A percentile compares a stretch with the other conserved stretches of the same genome.
Evolutionary conservation across 2,888 invertebrate genomes (phyloP).

Genomic region (Caenorhabditis sp.): DNA sequence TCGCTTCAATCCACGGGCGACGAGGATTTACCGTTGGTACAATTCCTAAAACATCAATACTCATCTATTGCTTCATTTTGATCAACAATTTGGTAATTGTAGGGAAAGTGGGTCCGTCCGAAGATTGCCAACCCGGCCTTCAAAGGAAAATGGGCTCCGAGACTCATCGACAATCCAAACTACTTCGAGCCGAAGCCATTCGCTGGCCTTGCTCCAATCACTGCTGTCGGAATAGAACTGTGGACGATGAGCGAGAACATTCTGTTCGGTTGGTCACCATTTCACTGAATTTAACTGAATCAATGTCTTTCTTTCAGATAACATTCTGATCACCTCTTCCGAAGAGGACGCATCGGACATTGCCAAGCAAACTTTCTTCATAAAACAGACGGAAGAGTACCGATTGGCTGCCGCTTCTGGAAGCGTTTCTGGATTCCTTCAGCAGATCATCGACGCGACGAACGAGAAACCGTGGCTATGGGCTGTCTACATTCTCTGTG

Average conservation of each 20-base stretch:
- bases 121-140: conserved; percentile 82
- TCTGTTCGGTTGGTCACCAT: conserved; percentile 87
- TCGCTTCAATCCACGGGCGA: neutral
- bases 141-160: conserved; percentile 82
- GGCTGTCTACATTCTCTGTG: conserved; percentile 87
- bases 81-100: conserved; percentile 24
- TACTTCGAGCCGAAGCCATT: conserved; percentile 92
- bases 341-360: conserved; percentile 86
- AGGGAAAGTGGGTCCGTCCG: conserved; percentile 92
- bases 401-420: conserved; percentile 58
- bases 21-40: conserved; percentile 48
- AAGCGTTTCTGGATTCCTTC: conserved; percentile 60
- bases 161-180: conserved; percentile 90
- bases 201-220: conserved; percentile 69
- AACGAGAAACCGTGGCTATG: conserved; percentile 89
- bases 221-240: conserved; percentile 93
- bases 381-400: conserved; percentile 83
- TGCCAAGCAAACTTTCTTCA: conserved; percentile 88
- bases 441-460: conserved; percentile 69
- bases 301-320: conserved; percentile 80
- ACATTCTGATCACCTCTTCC: conserved; percentile 92
- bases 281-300: neutral
- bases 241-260: conserved; percentile 98
- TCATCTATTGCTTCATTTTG: neutral
- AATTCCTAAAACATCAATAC: too few relatives aligned